Percentiles rank a stretch among this genome's conserved stretches.
These are phyloP conservation scores for Sus scrofa DNA, from an alignment of 2,113 vertebrate genomes.

Conservation along the genomic window DNA sequence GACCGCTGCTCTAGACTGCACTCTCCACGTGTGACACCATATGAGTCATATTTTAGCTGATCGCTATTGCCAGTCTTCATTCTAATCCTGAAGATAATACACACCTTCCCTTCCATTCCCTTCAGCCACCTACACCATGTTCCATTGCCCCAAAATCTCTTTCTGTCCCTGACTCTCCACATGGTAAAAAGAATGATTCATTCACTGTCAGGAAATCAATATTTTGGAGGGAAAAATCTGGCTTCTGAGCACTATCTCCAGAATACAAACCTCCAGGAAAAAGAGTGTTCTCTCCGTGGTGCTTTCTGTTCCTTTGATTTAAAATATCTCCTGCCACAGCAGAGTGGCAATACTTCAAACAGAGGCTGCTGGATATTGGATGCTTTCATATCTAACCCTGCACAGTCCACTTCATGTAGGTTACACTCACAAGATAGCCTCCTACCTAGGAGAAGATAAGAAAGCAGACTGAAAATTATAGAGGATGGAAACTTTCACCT, in stretches of 20 bases:
- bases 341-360: constrained; percentile 68
- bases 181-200: background rate
- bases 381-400: constrained; percentile 68
- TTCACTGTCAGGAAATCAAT: constrained; percentile 34
- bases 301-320: constrained; percentile 75
- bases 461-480: constrained; percentile 16
- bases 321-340: constrained; percentile 61
- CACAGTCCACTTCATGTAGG: constrained; percentile 56
- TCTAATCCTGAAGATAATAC: background rate
- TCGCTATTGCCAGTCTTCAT: background rate
- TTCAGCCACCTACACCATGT: background rate
- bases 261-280: constrained; percentile 58
- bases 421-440: constrained; percentile 29
- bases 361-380: constrained; percentile 59
- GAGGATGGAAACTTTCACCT: background rate
- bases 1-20: background rate
- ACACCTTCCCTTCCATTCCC: background rate
- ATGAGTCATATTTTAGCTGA: background rate
- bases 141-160: background rate
- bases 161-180: background rate
- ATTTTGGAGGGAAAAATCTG: constrained; percentile 58
- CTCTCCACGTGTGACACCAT: background rate
- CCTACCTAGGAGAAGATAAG: constrained; percentile 5
- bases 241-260: constrained; percentile 55
- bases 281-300: constrained; percentile 50